A percentile compares a stretch with the other conserved stretches of the same genome.
These are phyloP conservation scores for Melanaphis sacchari DNA, from an alignment of 1,140 invertebrate species.

Conservation along the genomic window DNA sequence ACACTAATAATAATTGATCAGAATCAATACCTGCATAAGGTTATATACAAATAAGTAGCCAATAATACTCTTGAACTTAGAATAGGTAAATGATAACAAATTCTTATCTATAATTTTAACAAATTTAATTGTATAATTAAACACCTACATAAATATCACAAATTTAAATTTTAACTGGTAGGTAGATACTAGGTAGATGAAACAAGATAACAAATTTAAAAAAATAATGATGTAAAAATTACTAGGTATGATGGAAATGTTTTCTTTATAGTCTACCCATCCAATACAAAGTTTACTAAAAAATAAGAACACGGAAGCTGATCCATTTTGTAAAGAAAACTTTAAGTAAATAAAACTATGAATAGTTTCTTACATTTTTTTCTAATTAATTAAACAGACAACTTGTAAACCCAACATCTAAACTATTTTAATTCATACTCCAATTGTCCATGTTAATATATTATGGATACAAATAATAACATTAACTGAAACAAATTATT, in stretches of 20 bases:
- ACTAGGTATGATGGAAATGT: not conserved
- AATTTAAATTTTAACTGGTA: not conserved
- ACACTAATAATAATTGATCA: slow-evolving; percentile 3
- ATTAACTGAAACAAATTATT: not conserved
- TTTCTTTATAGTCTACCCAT: not conserved
- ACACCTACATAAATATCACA: not conserved
- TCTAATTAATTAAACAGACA: not conserved
- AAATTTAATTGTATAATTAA: not conserved
- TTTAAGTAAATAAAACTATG: not conserved
- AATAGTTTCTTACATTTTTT: not conserved
- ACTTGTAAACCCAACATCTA: not conserved
- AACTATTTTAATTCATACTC: not conserved
- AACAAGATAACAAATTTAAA: not conserved
- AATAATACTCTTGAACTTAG: slow-evolving; percentile 1
- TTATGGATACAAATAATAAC: not conserved
- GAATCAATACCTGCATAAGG: not conserved
- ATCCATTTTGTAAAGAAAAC: not conserved
- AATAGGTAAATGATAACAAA: not conserved
- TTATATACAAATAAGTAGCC: not conserved
- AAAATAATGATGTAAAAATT: not conserved
- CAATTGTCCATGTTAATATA: not conserved
- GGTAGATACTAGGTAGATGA: not conserved
- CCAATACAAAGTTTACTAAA: not conserved
- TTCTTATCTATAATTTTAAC: slow-evolving; percentile 15
- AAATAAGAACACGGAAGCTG: not conserved